A percentile compares a stretch with the other conserved stretches of the same genome.
Conservation (phyloP, 2,797 vertebrate genomes). For the Phrynocephalus vlangalii region DNA sequence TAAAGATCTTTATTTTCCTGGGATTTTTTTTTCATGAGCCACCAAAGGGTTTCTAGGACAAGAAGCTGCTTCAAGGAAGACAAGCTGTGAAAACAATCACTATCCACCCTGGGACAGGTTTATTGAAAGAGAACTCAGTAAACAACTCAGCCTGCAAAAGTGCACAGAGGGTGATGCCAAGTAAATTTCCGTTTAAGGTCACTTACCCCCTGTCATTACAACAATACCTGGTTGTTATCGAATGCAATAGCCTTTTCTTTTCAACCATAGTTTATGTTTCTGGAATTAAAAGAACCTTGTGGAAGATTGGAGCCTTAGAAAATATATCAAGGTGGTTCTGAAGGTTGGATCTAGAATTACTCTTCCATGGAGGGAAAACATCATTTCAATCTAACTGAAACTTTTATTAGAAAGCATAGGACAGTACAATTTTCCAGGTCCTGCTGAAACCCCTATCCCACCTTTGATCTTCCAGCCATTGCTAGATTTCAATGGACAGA, state of each 20-base stretch:
- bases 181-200: background rate
- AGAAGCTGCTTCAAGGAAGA: conserved; percentile 3
- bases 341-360: background rate
- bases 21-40: background rate
- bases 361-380: background rate
- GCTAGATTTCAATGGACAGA: background rate
- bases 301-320: background rate
- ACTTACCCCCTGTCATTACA: background rate
- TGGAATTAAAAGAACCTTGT: background rate
- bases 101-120: background rate
- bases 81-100: conserved; percentile 13
- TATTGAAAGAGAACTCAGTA: background rate
- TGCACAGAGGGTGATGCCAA: background rate
- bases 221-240: background rate
- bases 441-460: too few relatives aligned
- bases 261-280: conserved; percentile 2
- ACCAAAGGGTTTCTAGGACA: background rate
- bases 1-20: background rate
- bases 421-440: too few relatives aligned
- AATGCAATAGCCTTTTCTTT: background rate
- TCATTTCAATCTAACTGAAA: background rate
- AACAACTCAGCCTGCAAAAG: background rate
- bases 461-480: too few relatives aligned
- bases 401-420: background rate
- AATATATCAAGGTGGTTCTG: background rate